Evolutionary conservation across 2,113 vertebrate genomes (phyloP), one percentile per base, ranked within the genome.

Genomic region (Philantomba maxwellii): DNA sequence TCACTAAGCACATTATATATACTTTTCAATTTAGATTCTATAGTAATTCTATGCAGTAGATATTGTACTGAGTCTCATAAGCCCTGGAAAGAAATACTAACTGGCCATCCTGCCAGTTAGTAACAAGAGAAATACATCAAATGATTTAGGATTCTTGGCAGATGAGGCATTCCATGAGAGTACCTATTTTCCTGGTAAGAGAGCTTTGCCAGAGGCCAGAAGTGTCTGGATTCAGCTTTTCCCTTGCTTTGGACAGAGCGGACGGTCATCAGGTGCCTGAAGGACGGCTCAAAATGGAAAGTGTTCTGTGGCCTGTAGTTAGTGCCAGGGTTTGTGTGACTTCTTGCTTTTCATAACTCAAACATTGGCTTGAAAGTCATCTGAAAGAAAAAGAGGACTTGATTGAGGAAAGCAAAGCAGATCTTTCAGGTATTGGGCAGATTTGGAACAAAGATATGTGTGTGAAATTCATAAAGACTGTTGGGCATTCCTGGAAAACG

Each of bases 281-380:
- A 89, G 73, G 45, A 87, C 2, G 33, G 19, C 36, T 58, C 33
- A 2, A 11, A 28, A 78, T 13, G 30, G 21, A 23, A 78, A 80
- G 73, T 49, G 70, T 25, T 58, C 19, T 60, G 33, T 87, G 51
- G 45, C 13, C 21, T n/a, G 19, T n/a, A 51, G 78, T 93, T n/a
- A 62, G 49, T n/a, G 45, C 15, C 6, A 1, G 33, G 26, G 51
- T 47, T 85, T 62, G 49, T 62, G 49, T 84, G 66, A 33, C 43
- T 55, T 92, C 77, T 94, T 96, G 84, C 47, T 92, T 75, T 95
- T 87, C 51, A 3, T 84, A 57, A 77, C 33, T 91, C 53, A 91
- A 0, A 33, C 81, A 28, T 51, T 88, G 55, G 19, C 39, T 85
- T 78, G 33, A 51, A 81, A 85, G 60, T 81, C 45, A 36, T 5